Percentiles rank a stretch among this genome's conserved stretches.
Conservation (phyloP, 1,140 invertebrate species). For the Lordiphosa stackelbergi region DNA sequence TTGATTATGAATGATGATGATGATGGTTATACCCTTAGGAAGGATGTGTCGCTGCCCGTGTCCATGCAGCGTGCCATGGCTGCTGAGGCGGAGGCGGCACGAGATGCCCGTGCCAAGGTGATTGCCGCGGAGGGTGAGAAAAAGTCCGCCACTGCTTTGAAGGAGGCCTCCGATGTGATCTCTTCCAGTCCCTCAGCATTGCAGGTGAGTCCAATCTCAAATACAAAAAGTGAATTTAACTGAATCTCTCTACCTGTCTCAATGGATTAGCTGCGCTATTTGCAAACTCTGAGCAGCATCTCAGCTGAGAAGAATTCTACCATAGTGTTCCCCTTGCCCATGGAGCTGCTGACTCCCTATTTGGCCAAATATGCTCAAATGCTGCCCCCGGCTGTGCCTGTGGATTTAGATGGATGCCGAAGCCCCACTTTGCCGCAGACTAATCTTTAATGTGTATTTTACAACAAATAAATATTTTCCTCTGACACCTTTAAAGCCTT, state of each 20-base stretch:
- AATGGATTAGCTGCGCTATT: constrained; percentile 32
- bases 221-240: too few relatives aligned
- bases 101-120: constrained; percentile 86
- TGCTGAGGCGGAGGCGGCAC: constrained; percentile 89
- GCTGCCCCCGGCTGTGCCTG: constrained; percentile 22
- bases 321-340: constrained; percentile 93
- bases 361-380: constrained; percentile 53
- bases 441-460: constrained; percentile 22
- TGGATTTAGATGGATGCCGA: constrained; percentile 4
- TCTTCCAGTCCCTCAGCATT: constrained; percentile 89
- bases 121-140: constrained; percentile 90
- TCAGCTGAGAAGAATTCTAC: constrained; percentile 95
- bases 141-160: constrained; percentile 90
- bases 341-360: constrained; percentile 81
- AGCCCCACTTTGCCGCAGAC: constrained; percentile 30
- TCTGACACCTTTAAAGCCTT: constrained; percentile 14
- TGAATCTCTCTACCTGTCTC: not conserved
- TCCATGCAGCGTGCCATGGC: constrained; percentile 92
- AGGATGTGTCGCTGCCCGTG: constrained; percentile 91
- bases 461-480: constrained; percentile 38
- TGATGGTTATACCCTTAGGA: constrained; percentile 79
- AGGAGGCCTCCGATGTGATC: constrained; percentile 95
- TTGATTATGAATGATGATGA: too few relatives aligned
- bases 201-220: constrained; percentile 39
- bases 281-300: constrained; percentile 89